These are phyloP conservation scores for Mesembrinibis cayennensis DNA, from an alignment of 2,113 vertebrate species.

Conservation along the genomic window DNA sequence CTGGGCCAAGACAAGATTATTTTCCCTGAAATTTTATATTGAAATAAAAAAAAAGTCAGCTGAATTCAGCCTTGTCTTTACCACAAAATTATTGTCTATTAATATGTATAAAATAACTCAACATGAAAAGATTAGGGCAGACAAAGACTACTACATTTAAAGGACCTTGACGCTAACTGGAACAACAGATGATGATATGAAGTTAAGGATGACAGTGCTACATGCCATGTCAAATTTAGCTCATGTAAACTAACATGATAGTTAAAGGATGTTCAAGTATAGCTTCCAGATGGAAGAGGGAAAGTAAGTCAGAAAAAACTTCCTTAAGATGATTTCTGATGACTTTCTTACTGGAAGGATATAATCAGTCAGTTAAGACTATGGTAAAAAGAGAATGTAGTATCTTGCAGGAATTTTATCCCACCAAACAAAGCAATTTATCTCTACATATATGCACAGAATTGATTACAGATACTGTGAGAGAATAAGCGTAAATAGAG, in stretches of 20 bases:
- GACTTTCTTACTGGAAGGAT: not conserved
- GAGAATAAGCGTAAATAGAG: not conserved
- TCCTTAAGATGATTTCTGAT: not conserved
- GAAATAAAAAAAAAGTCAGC: not conserved
- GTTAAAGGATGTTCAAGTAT: conserved; percentile 3
- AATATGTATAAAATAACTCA: not conserved
- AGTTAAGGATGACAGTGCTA: conserved; percentile 28
- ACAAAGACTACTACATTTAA: not conserved
- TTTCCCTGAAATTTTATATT: not conserved
- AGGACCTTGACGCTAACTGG: not conserved
- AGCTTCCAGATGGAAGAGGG: not conserved
- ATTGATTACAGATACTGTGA: not conserved
- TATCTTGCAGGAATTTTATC: not conserved
- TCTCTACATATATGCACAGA: not conserved
- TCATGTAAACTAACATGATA: conserved; percentile 1
- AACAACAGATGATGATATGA: not conserved
- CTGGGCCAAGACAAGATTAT: not conserved
- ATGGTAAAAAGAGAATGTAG: not conserved
- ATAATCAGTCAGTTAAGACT: not conserved
- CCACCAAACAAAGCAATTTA: not conserved
- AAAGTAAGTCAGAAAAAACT: not conserved
- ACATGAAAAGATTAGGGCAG: not conserved
- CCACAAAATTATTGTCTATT: not conserved
- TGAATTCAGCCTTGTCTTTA: not conserved
- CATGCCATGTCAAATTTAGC: conserved; percentile 18